Conservation (phyloP, 2,113 vertebrate species). For the Carettochelys insculpta region DNA sequence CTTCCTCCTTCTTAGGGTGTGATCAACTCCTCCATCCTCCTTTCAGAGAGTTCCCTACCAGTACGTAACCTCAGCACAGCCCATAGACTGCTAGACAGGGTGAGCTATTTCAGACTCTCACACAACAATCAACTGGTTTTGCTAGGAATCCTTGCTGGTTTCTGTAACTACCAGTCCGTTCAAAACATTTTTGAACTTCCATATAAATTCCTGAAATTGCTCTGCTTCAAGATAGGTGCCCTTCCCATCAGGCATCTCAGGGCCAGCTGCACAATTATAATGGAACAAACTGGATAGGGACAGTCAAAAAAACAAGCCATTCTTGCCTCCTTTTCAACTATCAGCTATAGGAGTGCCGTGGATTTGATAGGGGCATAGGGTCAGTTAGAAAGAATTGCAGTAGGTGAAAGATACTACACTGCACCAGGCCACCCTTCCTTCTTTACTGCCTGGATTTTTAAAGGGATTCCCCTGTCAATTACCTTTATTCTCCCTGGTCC, state of each 20-base stretch:
- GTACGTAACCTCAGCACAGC: neutral
- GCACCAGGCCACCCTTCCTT: neutral
- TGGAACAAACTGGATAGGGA: neutral
- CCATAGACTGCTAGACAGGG: neutral
- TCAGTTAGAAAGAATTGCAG: neutral
- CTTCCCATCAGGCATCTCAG: neutral
- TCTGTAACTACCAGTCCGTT: neutral
- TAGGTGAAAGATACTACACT: neutral
- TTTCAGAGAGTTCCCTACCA: neutral
- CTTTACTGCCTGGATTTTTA: neutral
- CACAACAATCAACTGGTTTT: neutral
- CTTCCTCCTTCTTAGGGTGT: neutral
- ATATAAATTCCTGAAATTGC: neutral
- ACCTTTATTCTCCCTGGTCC: neutral
- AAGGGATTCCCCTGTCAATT: neutral
- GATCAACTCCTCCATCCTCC: too few relatives aligned
- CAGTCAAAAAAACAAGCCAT: neutral
- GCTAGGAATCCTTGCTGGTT: neutral
- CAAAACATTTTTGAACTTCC: neutral
- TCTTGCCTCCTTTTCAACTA: neutral
- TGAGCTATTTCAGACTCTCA: slow-evolving; percentile 11
- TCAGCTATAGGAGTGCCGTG: neutral
- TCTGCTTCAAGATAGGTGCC: accelerated
- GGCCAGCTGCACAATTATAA: neutral
- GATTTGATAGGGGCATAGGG: neutral